Evolutionary conservation across 2,888 invertebrate species (phyloP), one percentile per base, ranked within the genome.

Genomic region (Chrysomela aeneicollis): DNA sequence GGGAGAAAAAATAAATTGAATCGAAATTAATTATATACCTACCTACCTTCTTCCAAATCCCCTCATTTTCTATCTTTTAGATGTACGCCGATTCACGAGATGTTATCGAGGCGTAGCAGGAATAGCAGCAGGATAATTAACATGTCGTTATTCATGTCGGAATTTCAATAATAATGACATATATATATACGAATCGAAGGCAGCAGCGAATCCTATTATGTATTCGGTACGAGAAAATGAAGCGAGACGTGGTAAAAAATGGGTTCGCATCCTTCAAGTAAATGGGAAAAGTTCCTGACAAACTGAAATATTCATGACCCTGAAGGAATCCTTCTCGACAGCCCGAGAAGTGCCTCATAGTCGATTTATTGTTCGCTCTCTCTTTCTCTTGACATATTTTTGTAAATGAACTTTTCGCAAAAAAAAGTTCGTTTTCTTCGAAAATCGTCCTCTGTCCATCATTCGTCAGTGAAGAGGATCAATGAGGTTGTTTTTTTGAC

Each of bases 251-350:
- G 54, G 70, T 77, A 77, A 78, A 76, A 77, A 77, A 77, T 74
- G 77, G 72, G 70, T 63, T 52, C 69, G 71, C 65, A 74, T 76
- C 76, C 71, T 72, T 77, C 74, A 74, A 76, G 76, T 76, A 77
- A 77, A 78, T 76, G 76, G 75, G 77, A 77, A 76, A 73, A 75
- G 68, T 74, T 73, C 76, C 72, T 75, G 77, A 76, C 76, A 77
- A 76, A 70, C 74, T 78, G 75, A 78, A 78, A 78, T 78, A 78
- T 78, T 78, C 78, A 78, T 78, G 77, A 71, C 72, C 70, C 64
- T 73, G 67, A 69, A 74, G 70, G 74, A 73, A 77, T 76, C 76
- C 59, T 30, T 46, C 46, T 17, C 22, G 46, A 26, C 18, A 10
- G 46, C 47, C 22, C 18, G 21, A 2, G 26, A 8, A 17, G 9